Conservation (phyloP, 2,113 vertebrate genomes). For the Triplophysa siluroides region DNA sequence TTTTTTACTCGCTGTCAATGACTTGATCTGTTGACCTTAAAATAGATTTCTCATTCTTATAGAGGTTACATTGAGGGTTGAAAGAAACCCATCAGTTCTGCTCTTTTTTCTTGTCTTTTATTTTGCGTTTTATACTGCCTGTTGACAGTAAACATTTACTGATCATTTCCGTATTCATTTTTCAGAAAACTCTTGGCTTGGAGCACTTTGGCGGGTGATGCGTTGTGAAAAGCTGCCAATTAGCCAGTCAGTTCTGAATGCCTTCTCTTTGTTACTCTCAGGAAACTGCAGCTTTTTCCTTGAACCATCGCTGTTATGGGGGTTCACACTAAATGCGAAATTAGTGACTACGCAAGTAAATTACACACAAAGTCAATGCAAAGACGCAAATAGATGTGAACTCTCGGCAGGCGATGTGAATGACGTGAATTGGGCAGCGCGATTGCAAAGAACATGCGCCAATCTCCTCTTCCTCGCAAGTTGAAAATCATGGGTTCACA, state of each 20-base stretch:
- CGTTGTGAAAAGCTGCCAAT: slow-evolving; percentile 17
- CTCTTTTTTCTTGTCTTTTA: not conserved
- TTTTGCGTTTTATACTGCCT: not conserved
- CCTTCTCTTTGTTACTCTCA: slow-evolving; percentile 27
- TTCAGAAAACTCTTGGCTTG: slow-evolving; percentile 3
- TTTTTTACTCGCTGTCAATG: not conserved
- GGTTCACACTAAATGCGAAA: too few species aligned
- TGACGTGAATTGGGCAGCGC: too few species aligned
- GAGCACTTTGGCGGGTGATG: slow-evolving; percentile 8
- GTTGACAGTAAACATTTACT: slow-evolving; percentile 10
- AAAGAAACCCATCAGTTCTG: not conserved
- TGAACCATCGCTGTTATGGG: not conserved
- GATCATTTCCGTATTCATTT: slow-evolving; percentile 15
- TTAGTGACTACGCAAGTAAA: too few species aligned
- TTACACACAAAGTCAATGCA: too few species aligned
- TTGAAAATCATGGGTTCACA: too few species aligned
- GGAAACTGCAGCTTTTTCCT: not conserved
- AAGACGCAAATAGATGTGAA: too few species aligned
- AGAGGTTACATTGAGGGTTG: not conserved
- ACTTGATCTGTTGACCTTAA: not conserved
- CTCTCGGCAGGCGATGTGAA: too few species aligned
- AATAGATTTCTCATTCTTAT: not conserved
- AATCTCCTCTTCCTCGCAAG: too few species aligned
- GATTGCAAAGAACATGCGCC: too few species aligned
- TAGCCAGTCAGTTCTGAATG: not conserved